phyloP scores from a whole-genome alignment of 2,113 vertebrate genomes.

The Pelusios castaneus region DNA sequence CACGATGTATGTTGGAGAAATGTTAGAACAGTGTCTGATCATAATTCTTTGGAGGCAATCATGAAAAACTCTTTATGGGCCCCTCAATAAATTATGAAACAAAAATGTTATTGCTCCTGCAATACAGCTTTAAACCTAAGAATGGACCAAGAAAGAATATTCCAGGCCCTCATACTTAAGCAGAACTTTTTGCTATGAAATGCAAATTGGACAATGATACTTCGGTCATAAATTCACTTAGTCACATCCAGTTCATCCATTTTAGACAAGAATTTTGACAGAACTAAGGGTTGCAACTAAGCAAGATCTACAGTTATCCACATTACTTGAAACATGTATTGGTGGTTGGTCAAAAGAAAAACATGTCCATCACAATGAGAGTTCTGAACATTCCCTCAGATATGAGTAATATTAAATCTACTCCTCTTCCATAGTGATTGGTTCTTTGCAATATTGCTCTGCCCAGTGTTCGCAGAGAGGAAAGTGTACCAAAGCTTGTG shows the following conservation, averaged over 20 bases:
- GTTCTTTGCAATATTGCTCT: too few relatives aligned
- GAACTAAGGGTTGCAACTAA: not conserved
- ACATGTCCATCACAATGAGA: not conserved
- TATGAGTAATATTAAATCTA: not conserved
- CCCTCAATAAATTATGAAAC: not conserved
- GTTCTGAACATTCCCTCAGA: not conserved
- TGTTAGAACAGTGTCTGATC: not conserved
- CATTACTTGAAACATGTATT: not conserved
- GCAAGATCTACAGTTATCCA: not conserved
- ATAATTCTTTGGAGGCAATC: not conserved
- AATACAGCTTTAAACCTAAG: not conserved
- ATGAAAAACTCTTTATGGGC: not conserved
- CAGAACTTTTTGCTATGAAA: not conserved
- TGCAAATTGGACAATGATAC: not conserved
- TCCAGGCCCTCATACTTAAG: not conserved
- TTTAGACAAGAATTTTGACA: not conserved
- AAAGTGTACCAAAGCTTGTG: too few relatives aligned
- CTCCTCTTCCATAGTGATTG: too few relatives aligned
- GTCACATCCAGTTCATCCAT: not conserved
- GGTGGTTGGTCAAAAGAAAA: not conserved
- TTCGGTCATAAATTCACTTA: not conserved
- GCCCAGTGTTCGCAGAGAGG: too few relatives aligned
- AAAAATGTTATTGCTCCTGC: not conserved
- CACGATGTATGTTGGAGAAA: not conserved
- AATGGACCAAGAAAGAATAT: not conserved